A percentile compares a stretch with the other conserved stretches of the same genome.
Evolutionary conservation across 2,113 vertebrate species (phyloP).

Genomic region (Smithornis capensis): DNA sequence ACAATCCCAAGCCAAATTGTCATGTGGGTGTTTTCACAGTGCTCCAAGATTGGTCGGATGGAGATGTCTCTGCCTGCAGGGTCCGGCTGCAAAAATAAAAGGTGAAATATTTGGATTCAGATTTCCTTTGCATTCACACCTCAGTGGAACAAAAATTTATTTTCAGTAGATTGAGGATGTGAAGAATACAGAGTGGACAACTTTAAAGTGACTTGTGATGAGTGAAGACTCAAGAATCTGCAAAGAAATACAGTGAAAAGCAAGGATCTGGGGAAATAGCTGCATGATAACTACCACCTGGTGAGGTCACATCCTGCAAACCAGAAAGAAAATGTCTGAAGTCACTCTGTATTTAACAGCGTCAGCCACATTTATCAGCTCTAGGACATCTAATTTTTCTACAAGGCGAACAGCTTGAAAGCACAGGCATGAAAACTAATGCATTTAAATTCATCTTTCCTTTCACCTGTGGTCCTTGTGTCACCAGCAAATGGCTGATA

Average conservation of each 20-base stretch:
- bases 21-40: constrained; percentile 99
- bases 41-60: constrained; percentile 96
- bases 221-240: background rate
- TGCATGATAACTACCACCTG: background rate
- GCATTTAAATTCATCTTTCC: background rate
- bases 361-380: background rate
- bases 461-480: background rate
- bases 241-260: background rate
- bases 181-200: background rate
- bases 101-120: background rate
- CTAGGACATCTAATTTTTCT: background rate
- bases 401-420: background rate
- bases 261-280: background rate
- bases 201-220: background rate
- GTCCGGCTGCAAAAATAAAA: constrained; percentile 82
- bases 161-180: background rate
- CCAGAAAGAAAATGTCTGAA: background rate
- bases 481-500: background rate
- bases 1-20: constrained; percentile 99
- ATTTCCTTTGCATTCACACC: background rate
- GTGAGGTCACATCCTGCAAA: background rate
- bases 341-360: background rate
- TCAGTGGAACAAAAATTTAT: background rate
- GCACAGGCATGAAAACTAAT: background rate
- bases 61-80: constrained; percentile 95